Base-by-base conservation (phyloP, 2,797 vertebrate genomes). In the Pangasius djambal region DNA sequence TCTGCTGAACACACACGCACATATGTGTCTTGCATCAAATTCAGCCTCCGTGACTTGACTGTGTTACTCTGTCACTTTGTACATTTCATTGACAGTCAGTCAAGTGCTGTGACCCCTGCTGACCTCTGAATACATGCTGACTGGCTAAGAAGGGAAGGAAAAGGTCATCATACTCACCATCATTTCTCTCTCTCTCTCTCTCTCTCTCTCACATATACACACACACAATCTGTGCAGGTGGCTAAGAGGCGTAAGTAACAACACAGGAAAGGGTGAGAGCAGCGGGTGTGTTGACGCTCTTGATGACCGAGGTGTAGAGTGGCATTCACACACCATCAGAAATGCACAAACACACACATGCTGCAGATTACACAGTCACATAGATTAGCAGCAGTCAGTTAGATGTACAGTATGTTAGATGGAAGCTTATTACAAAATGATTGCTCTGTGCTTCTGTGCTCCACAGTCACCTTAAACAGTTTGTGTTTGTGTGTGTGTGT, bases 201-300 rank as follows among this genome's bases (percentile, higher is more conserved):
- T 70, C 61, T 40, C 44, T 1, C 4, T 25, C 69, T 28, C 50
- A 50, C 18, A 59, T 52, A 74, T 93, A 94, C 37, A 31, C 6
- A 50, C 6, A 52, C 63, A 52, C n/a, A 52, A 55, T 52, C 61
- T 70, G 81, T 69, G 65, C 83, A 85, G 83, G 93, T 95, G 95
- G 94, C 92, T 90, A 89, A 92, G 93, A 93, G 93, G 92, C 89
- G 83, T 85, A 25, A 83, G 85, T 92, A 89, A 86, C 90, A 90
- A 87, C 90, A 84, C 88, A 91, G 67, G 88, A 90, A 82, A 89
- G 86, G 85, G 91, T 78, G 63, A 90, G 57, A 89, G 85, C 91
- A 44, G 90, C 93, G 93, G 92, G 93, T 92, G 92, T 88, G 90
- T 52, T 86, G 72, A 91, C 34, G 83, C 88, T 83, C 86, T 86